Conservation (phyloP, 1,140 invertebrate genomes). For the Pseudomyrmex concolor region DNA sequence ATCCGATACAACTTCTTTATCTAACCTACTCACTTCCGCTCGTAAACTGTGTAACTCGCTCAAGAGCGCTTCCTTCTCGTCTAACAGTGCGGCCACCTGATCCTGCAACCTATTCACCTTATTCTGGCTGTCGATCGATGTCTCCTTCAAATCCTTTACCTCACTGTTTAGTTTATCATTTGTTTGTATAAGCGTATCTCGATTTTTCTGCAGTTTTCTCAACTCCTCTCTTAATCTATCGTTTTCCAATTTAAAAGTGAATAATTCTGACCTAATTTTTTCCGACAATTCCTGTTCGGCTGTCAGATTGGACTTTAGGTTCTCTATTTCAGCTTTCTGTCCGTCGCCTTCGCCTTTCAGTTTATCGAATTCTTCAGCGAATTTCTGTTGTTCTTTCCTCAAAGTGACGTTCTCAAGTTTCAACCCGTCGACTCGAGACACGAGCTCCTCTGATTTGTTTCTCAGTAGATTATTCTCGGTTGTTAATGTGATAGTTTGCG, state of each 20-base stretch:
- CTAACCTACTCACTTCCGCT: slow-evolving; percentile 51
- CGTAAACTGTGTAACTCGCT: slow-evolving; percentile 61
- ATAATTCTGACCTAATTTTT: slow-evolving; percentile 56
- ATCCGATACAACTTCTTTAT: slow-evolving; percentile 46
- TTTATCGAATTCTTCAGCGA: slow-evolving; percentile 48
- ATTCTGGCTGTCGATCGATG: slow-evolving; percentile 21
- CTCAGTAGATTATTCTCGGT: slow-evolving; percentile 36
- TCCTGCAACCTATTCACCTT: slow-evolving; percentile 49
- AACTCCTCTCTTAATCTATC: slow-evolving; percentile 54
- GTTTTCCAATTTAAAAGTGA: slow-evolving; percentile 50
- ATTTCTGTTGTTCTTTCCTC: not conserved
- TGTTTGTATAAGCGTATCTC: slow-evolving; percentile 28
- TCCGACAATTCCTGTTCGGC: slow-evolving; percentile 25
- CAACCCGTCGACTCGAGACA: slow-evolving; percentile 45
- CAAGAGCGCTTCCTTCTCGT: slow-evolving; percentile 65
- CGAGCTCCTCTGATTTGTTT: slow-evolving; percentile 25
- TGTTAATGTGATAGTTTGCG: not conserved
- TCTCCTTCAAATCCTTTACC: slow-evolving; percentile 25
- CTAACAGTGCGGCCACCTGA: slow-evolving; percentile 17
- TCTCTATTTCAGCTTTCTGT: slow-evolving; percentile 60
- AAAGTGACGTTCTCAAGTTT: slow-evolving; percentile 55
- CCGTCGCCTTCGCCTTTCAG: slow-evolving; percentile 57
- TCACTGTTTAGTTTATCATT: slow-evolving; percentile 20
- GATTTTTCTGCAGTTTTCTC: slow-evolving; percentile 24
- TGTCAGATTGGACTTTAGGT: slow-evolving; percentile 39